Evolutionary conservation across 2,797 vertebrate genomes (phyloP), one percentile per base, ranked within the genome.

Genomic region (Toxotes lorentzi): DNA sequence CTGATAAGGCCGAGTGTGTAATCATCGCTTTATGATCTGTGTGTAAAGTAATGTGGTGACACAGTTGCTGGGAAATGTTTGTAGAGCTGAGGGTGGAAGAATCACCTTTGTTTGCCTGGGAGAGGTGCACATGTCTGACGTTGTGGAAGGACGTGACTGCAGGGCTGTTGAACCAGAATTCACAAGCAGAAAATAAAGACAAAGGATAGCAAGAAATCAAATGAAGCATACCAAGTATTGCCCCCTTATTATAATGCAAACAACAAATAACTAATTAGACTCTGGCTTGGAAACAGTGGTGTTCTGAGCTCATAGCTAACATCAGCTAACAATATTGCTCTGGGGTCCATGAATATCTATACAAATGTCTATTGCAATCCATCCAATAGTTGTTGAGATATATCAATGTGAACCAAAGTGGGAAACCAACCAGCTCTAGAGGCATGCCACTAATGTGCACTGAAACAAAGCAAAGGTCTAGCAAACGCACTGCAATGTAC

Each of bases 1-100:
- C 82, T 58, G 92, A 92, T 93, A 90, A 91, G 79, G 61, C 68
- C 1, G 27, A 56, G 73, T 40, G 83, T 90, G 88, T 82, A 88
- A 91, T 92, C 87, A 86, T 70, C 5, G 50, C 64, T 88, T 89
- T 88, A 90, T 84, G 87, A 84, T 78, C 83, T 47, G 60, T 61
- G 74, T 65, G 80, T 53, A 41, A 84, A 81, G 87, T 70, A 81
- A 89, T 64, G 83, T 27, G 1, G 79, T 87, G 88, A 89, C 86
- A 64, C 73, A 86, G 71, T 17, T 17, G 1, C 79, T 73, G 58
- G 68, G 79, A 84, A 78, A 90, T 91, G 89, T 93, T 91, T 89
- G 89, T 73, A 62, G 63, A 89, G 67, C 57, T 3, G 62, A 43
- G 45, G 73, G 73, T 63, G 51, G 70, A 67, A 63, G 66, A 78